Conservation (phyloP, 1,140 invertebrate genomes). For the Drosophila albomicans region DNA sequence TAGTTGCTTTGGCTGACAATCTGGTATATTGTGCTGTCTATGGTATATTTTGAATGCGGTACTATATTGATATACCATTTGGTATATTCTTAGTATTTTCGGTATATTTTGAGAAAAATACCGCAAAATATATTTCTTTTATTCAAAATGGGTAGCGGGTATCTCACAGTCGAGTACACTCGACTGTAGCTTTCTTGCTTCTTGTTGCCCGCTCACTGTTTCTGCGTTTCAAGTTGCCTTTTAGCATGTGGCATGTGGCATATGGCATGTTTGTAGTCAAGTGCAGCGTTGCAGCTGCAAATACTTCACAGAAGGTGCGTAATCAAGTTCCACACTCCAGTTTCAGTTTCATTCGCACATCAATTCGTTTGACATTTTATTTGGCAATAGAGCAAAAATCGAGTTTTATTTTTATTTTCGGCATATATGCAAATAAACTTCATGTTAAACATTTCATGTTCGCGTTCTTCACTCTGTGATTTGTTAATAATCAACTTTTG, state of each 20-base stretch:
- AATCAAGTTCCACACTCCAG: constrained; percentile 20
- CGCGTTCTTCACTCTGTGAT: not conserved
- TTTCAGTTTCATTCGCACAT: not conserved
- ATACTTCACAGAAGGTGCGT: constrained; percentile 49
- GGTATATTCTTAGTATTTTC: too few relatives aligned
- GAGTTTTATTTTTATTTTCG: not conserved
- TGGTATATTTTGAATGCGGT: too few relatives aligned
- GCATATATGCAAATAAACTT: constrained; percentile 8
- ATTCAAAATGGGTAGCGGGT: too few relatives aligned
- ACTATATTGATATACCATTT: too few relatives aligned
- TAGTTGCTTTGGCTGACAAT: not conserved
- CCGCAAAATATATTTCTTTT: too few relatives aligned
- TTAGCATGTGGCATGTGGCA: constrained; percentile 38
- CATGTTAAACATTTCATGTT: not conserved
- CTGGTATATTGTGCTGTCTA: too few relatives aligned
- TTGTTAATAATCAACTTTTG: not conserved
- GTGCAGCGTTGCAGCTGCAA: constrained; percentile 68
- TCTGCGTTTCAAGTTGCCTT: constrained; percentile 62
- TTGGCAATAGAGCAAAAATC: not conserved
- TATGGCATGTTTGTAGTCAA: constrained; percentile 55
- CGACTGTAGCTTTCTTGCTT: too few relatives aligned
- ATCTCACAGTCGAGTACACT: too few relatives aligned
- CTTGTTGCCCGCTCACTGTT: constrained; percentile 36
- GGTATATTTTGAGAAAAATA: too few relatives aligned
- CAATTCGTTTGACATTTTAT: constrained; percentile 9